Percentiles rank a stretch among this genome's conserved stretches.
Conservation (phyloP, 2,113 vertebrate species). For the Pygoscelis antarcticus region DNA sequence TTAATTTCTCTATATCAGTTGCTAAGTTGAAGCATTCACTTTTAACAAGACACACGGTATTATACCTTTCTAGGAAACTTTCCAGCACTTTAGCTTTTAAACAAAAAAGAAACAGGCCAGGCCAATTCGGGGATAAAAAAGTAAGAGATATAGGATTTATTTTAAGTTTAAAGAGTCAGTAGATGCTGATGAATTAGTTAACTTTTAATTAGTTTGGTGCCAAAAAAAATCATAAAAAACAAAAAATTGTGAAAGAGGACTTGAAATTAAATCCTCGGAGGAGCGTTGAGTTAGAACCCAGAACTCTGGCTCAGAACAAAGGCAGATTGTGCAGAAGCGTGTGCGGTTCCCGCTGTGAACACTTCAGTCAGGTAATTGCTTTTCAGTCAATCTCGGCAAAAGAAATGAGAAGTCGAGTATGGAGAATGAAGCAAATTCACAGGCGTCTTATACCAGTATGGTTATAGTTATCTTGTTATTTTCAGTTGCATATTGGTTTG, state of each 20-base stretch:
- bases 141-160: neutral
- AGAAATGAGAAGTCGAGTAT: neutral
- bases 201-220: conserved; percentile 15
- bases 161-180: conserved; percentile 35
- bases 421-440: neutral
- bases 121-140: neutral
- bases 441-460: neutral
- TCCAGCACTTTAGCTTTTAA: conserved; percentile 22
- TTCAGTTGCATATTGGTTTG: neutral
- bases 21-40: conserved; percentile 32
- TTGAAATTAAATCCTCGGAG: neutral
- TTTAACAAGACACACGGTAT: neutral
- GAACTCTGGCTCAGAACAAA: neutral
- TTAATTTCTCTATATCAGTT: conserved; percentile 58
- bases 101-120: neutral
- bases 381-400: conserved; percentile 10
- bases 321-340: neutral
- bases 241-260: neutral
- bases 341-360: neutral
- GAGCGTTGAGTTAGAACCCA: neutral
- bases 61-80: conserved; percentile 44
- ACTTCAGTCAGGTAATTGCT: conserved; percentile 2
- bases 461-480: neutral
- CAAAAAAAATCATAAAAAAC: neutral
- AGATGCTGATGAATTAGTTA: conserved; percentile 40